Conservation (phyloP, 1,140 invertebrate genomes). For the Aphelenchoides fujianensis region DNA sequence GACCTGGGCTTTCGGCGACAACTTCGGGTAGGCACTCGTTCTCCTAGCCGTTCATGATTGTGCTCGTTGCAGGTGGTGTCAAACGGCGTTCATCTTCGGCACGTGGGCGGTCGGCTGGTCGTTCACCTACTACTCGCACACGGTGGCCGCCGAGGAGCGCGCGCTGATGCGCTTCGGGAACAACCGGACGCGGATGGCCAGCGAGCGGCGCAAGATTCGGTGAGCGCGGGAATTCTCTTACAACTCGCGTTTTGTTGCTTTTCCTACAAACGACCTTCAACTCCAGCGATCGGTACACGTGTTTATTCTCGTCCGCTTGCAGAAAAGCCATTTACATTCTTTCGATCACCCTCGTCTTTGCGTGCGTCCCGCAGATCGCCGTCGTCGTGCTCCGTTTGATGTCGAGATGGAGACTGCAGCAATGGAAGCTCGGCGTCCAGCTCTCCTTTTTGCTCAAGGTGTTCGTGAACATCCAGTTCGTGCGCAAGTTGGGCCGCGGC, state of each 20-base stretch:
- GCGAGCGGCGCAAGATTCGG: conserved; percentile 30
- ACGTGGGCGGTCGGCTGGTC: conserved; percentile 12
- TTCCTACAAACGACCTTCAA: background rate
- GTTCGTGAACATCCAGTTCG: conserved; percentile 17
- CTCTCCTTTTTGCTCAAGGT: conserved; percentile 25
- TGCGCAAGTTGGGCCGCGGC: conserved; percentile 14
- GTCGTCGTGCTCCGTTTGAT: conserved; percentile 20
- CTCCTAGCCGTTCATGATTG: background rate
- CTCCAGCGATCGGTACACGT: background rate
- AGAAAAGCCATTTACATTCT: conserved; percentile 33
- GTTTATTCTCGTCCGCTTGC: conserved; percentile 7
- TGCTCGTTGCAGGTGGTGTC: conserved; percentile 29
- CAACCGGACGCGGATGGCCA: conserved; percentile 25
- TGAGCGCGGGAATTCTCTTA: conserved; percentile 8
- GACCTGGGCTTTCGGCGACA: conserved; percentile 42
- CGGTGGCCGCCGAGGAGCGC: conserved; percentile 19
- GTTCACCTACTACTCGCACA: conserved; percentile 24
- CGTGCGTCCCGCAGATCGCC: conserved; percentile 19
- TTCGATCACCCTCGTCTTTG: background rate
- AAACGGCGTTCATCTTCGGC: conserved; percentile 27
- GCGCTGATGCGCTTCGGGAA: conserved; percentile 32
- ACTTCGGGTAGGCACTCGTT: conserved; percentile 42
- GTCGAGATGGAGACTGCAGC: conserved; percentile 16
- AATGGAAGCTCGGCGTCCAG: conserved; percentile 11
- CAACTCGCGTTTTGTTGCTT: conserved; percentile 6